phyloP scores from a whole-genome alignment of 2,797 vertebrate genomes.

The Gobio occitaniae region DNA sequence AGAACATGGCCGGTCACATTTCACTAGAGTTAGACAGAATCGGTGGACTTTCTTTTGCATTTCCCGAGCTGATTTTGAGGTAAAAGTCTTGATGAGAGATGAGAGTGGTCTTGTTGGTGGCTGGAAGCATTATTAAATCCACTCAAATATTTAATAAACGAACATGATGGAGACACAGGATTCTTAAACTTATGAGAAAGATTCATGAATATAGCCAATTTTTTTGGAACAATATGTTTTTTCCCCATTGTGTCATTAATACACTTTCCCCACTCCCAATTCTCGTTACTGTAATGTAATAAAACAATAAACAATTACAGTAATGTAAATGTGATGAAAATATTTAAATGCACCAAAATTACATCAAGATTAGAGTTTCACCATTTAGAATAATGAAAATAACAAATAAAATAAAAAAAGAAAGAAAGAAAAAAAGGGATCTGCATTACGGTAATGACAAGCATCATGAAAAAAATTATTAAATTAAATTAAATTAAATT shows the following conservation, averaged over 20 bases:
- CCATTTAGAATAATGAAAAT: neutral
- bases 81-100: neutral
- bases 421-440: neutral
- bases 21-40: neutral
- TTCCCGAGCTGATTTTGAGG: neutral
- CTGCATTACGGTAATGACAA: neutral
- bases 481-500: too few species aligned
- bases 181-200: too few species aligned
- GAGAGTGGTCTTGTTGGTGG: neutral
- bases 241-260: neutral
- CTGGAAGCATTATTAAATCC: neutral
- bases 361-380: neutral
- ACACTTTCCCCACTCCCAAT: neutral
- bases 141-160: neutral
- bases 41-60: neutral
- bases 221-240: neutral
- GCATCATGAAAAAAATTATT: too few species aligned
- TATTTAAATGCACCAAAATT: neutral
- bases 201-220: too few species aligned
- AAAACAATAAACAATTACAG: neutral
- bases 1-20: conserved; percentile 10
- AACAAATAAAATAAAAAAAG: too few species aligned
- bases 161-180: too few species aligned
- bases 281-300: neutral
- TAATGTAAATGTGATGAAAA: neutral